Conservation (phyloP, 2,113 vertebrate genomes). For the Arenaria interpres region DNA sequence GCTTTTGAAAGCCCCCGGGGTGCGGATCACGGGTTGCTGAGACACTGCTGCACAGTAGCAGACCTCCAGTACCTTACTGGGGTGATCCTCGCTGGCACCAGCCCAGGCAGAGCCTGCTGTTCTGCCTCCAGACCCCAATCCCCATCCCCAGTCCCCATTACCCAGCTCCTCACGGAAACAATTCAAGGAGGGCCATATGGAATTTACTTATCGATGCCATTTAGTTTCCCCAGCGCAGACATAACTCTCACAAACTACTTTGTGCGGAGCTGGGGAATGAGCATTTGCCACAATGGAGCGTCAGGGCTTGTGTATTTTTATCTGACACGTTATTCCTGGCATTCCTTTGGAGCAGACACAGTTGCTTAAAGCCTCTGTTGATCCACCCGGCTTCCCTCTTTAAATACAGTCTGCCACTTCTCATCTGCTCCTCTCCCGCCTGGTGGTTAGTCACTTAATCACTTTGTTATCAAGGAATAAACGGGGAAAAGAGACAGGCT, state of each 20-base stretch:
- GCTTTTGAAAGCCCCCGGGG: not conserved
- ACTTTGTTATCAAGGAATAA: not conserved
- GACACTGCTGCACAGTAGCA: too few relatives aligned
- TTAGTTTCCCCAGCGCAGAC: not conserved
- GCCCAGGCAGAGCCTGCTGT: not conserved
- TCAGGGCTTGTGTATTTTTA: not conserved
- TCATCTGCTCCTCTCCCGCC: not conserved
- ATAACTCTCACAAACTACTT: not conserved
- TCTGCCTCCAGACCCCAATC: not conserved
- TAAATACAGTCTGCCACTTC: not conserved
- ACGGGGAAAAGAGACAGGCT: not conserved
- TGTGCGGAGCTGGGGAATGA: not conserved
- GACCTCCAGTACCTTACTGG: not conserved
- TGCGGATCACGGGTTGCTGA: too few relatives aligned
- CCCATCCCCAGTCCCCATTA: too few relatives aligned
- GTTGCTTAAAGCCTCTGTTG: not conserved
- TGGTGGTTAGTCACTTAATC: not conserved
- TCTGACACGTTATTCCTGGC: not conserved
- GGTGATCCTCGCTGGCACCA: not conserved
- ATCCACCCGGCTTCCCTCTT: not conserved
- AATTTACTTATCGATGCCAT: not conserved
- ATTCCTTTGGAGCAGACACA: not conserved
- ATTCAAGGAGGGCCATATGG: not conserved
- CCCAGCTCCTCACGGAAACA: not conserved
- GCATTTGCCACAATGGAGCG: not conserved